Conservation (phyloP, 2,888 invertebrate species). For the Drosophila differens region DNA sequence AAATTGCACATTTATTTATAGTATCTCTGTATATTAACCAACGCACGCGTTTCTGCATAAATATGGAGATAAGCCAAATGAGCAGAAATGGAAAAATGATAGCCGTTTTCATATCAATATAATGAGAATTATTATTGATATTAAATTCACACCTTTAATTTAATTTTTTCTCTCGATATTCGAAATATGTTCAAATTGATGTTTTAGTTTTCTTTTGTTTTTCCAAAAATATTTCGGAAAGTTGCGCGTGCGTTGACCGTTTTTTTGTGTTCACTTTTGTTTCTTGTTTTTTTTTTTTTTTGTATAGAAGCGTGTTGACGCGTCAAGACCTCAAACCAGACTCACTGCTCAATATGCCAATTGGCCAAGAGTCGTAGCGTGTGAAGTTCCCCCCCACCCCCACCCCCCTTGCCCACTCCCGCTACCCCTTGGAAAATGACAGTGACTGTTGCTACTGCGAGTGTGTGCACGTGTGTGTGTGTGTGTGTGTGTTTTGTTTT, state of each 20-base stretch:
- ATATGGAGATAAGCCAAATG: constrained; percentile 19
- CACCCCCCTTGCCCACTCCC: neutral
- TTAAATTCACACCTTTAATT: neutral
- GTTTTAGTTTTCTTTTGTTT: neutral
- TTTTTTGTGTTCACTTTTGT: neutral
- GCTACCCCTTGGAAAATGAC: neutral
- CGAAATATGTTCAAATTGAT: neutral
- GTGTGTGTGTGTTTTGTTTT: constrained; percentile 10
- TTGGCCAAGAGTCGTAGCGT: constrained; percentile 69
- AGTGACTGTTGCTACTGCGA: constrained; percentile 16
- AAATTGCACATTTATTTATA: neutral
- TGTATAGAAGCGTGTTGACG: constrained; percentile 67
- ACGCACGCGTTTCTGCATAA: neutral
- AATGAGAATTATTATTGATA: neutral
- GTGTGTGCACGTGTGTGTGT: neutral
- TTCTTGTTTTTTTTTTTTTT: neutral
- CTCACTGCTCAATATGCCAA: constrained; percentile 68
- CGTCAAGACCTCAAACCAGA: constrained; percentile 78
- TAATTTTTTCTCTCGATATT: neutral
- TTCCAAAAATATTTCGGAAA: constrained; percentile 12
- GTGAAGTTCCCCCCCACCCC: constrained; percentile 12
- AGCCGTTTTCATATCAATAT: neutral
- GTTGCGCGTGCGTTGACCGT: constrained; percentile 28
- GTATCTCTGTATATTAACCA: neutral
- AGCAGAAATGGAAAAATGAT: neutral